These are phyloP conservation scores for Stictonetta naevosa DNA, from an alignment of 2,113 vertebrate genomes.

Conservation along the genomic window DNA sequence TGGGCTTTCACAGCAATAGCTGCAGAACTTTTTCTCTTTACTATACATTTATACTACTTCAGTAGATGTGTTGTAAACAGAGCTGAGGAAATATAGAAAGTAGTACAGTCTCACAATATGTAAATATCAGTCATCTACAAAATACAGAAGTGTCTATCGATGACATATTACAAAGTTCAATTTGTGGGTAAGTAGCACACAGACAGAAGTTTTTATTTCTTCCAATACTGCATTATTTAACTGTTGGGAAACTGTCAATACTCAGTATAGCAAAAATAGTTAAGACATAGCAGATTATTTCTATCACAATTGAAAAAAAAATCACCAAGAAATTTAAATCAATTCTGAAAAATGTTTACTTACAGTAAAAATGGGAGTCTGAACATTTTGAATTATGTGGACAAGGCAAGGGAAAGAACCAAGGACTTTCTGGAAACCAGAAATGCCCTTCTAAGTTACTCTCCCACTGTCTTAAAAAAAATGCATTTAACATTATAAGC, in stretches of 20 bases:
- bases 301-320: not conserved
- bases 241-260: not conserved
- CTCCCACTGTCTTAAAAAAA: conserved; percentile 64
- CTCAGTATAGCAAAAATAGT: not conserved
- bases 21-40: not conserved
- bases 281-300: not conserved
- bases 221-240: not conserved
- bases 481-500: conserved; percentile 67
- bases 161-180: not conserved
- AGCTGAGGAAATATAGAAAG: not conserved
- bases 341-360: not conserved
- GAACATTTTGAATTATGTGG: conserved; percentile 26
- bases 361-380: conserved; percentile 13
- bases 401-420: not conserved
- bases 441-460: conserved; percentile 48
- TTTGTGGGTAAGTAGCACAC: not conserved
- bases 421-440: not conserved
- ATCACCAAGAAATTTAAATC: not conserved
- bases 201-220: not conserved
- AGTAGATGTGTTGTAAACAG: not conserved
- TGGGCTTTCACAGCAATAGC: not conserved
- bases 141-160: not conserved
- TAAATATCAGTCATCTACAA: not conserved
- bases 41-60: not conserved
- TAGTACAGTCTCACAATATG: not conserved